These are phyloP conservation scores for Poecilia wingei DNA, from an alignment of 2,797 vertebrate species.

Conservation along the genomic window DNA sequence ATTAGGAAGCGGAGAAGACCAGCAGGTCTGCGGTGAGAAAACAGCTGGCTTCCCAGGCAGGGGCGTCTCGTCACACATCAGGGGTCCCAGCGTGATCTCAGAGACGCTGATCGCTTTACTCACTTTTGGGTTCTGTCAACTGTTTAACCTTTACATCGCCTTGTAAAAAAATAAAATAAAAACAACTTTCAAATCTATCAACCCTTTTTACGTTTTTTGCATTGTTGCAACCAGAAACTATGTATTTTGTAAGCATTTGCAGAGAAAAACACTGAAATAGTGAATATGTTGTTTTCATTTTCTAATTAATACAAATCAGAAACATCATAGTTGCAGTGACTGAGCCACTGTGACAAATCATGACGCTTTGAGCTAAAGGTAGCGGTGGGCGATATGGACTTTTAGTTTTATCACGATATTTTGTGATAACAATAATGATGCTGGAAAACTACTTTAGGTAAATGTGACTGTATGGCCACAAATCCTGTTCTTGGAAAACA, in stretches of 20 bases:
- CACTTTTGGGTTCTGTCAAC: slow-evolving; percentile 4
- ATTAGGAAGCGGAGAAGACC: not conserved
- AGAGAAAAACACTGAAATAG: not conserved
- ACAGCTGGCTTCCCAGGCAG: slow-evolving; percentile 34
- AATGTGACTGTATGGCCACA: too few relatives aligned
- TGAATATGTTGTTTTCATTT: too few relatives aligned
- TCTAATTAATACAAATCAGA: not conserved
- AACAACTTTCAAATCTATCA: not conserved
- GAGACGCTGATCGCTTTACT: slow-evolving; percentile 33
- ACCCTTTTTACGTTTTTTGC: not conserved
- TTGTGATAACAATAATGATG: too few relatives aligned
- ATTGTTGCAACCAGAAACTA: not conserved
- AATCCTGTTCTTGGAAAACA: too few relatives aligned
- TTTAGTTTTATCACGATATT: too few relatives aligned
- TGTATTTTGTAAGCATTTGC: not conserved
- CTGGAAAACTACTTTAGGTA: too few relatives aligned
- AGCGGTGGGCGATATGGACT: too few relatives aligned
- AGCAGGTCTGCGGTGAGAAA: slow-evolving; percentile 14
- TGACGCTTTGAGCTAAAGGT: not conserved
- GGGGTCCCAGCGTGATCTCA: slow-evolving; percentile 36
- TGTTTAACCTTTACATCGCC: not conserved
- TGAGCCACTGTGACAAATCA: not conserved
- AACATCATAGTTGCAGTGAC: not conserved
- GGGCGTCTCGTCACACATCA: slow-evolving; percentile 31
- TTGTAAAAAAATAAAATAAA: not conserved